phyloP scores from a whole-genome alignment of 2,888 invertebrate genomes.

The Xylophagus ater region DNA sequence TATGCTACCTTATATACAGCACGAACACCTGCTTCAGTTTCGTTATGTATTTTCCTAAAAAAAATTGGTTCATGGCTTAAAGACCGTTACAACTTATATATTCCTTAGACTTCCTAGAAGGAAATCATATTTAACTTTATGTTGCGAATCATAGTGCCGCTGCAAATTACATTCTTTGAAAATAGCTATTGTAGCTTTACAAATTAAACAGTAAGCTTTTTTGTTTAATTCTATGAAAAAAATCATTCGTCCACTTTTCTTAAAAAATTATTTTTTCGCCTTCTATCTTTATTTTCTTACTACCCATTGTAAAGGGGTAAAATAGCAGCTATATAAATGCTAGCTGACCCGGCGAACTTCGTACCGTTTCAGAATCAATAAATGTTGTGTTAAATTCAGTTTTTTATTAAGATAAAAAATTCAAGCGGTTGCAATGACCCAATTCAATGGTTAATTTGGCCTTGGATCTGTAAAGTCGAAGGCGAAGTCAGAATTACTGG shows the following conservation, averaged over 20 bases:
- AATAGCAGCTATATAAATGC: too few species aligned
- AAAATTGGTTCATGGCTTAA: conserved; percentile 2
- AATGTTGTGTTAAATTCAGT: too few species aligned
- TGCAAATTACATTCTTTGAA: conserved; percentile 7
- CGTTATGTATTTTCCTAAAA: conserved; percentile 6
- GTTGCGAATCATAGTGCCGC: conserved; percentile 5
- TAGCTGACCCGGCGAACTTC: too few species aligned
- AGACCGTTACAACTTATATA: conserved; percentile 1
- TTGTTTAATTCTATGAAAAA: conserved; percentile 5
- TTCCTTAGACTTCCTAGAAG: conserved; percentile 5
- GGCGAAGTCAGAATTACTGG: too few species aligned
- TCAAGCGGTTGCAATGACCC: too few species aligned
- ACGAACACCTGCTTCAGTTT: conserved; percentile 6
- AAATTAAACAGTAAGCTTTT: conserved; percentile 7
- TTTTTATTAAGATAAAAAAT: too few species aligned
- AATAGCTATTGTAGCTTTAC: conserved; percentile 5
- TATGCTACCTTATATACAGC: conserved; percentile 6
- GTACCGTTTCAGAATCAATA: too few species aligned
- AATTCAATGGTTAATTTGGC: too few species aligned
- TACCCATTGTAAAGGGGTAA: conserved; percentile 1
- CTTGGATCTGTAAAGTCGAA: too few species aligned
- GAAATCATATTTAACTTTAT: conserved; percentile 6
- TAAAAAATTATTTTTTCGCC: conserved; percentile 3
- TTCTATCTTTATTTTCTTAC: conserved; percentile 1
- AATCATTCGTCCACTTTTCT: conserved; percentile 5